phyloP scores from a whole-genome alignment of 2,888 invertebrate species.

The Papilio protenor region DNA sequence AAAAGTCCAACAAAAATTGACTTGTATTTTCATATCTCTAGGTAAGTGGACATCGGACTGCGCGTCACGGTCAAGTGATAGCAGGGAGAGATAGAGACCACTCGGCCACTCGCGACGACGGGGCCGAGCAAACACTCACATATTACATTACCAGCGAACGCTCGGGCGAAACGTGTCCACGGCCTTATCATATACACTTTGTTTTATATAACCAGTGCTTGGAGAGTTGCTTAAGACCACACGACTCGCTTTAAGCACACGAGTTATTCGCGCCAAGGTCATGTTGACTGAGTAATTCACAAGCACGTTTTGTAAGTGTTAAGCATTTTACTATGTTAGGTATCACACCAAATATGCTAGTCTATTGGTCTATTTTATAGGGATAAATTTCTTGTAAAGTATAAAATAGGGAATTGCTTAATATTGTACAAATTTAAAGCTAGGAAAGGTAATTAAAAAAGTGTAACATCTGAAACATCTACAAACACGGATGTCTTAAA shows the following conservation, averaged over 20 bases:
- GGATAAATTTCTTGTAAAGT: background rate
- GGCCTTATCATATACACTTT: constrained; percentile 13
- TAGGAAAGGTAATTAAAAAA: background rate
- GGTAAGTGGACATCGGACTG: constrained; percentile 30
- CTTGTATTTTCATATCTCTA: constrained; percentile 30
- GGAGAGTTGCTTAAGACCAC: constrained; percentile 36
- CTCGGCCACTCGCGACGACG: constrained; percentile 10
- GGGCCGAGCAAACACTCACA: constrained; percentile 26
- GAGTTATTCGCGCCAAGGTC: constrained; percentile 41
- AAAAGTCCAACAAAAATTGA: constrained; percentile 26
- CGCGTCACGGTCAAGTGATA: constrained; percentile 32
- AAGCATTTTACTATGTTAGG: constrained; percentile 20
- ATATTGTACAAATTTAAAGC: background rate
- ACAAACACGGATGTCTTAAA: background rate
- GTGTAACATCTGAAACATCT: background rate
- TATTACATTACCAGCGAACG: constrained; percentile 30
- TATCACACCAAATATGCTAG: background rate
- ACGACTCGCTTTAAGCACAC: constrained; percentile 33
- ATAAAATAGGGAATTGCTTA: too few relatives aligned
- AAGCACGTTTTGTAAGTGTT: constrained; percentile 27
- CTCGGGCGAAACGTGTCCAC: constrained; percentile 14
- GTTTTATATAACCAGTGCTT: constrained; percentile 37
- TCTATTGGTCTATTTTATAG: background rate
- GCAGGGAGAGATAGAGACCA: constrained; percentile 14
- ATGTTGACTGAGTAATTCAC: constrained; percentile 52